Percentiles rank a stretch among this genome's conserved stretches.
Conservation (phyloP, 2,797 vertebrate species). For the Gymnodraco acuticeps region DNA sequence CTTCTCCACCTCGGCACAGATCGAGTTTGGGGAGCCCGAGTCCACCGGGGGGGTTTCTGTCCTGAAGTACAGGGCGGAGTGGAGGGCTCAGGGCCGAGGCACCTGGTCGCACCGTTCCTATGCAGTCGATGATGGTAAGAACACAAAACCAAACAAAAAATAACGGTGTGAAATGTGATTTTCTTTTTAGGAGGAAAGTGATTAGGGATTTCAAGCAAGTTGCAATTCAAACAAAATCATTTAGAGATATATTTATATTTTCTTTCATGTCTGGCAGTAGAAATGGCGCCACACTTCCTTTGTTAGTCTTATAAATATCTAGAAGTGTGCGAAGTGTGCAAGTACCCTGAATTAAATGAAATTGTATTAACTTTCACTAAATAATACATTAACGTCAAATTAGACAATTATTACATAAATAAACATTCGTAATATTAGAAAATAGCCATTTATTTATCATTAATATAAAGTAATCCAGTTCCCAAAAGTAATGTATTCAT, state of each 20-base stretch:
- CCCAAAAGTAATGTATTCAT: neutral
- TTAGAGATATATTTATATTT: neutral
- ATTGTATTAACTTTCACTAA: neutral
- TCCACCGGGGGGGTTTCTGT: constrained; percentile 94
- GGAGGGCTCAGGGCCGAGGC: constrained; percentile 85
- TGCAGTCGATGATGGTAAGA: constrained; percentile 90
- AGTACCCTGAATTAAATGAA: neutral
- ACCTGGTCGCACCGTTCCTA: constrained; percentile 87
- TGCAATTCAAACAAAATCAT: neutral
- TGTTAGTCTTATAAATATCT: neutral
- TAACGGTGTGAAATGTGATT: neutral
- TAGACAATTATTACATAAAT: neutral
- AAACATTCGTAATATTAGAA: neutral
- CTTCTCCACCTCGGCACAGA: constrained; percentile 94
- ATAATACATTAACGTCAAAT: neutral
- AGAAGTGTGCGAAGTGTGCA: neutral
- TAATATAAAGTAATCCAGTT: neutral
- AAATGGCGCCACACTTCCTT: neutral
- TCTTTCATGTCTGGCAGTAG: neutral
- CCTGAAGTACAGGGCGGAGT: constrained; percentile 92
- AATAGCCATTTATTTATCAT: neutral
- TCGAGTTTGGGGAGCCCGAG: constrained; percentile 93
- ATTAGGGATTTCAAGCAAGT: neutral
- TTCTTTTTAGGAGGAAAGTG: neutral
- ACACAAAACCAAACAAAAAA: neutral